Base-by-base conservation (phyloP, 2,888 invertebrate species). In the Drosophila borborema region DNA sequence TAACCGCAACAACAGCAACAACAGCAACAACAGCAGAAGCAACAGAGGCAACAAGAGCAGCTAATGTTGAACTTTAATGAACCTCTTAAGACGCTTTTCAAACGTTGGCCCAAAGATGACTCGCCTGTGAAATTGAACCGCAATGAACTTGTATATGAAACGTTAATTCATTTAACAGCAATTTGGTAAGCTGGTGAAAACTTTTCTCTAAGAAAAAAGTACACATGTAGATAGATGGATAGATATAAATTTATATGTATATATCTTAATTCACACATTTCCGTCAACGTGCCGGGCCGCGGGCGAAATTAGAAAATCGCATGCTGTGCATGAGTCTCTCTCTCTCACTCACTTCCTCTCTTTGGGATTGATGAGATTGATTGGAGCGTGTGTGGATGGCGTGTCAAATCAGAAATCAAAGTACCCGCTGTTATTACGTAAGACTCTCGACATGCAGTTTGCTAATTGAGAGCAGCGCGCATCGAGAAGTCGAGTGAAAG, bases 181-280 rank as follows among this genome's bases (percentile, higher is more conserved):
- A 55, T 51, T 62, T 65, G 59, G 34, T 51, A 8, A 46, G 75
- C 31, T 34, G 62, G 85, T 71, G 87, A 82, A 85, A 87, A 82
- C 69, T 72, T 62, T 64, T 54, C 71, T 45, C 55, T 7, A 18
- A 18, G 14, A 31, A 23, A 28, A 31, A 31, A 51, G n/a, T 18
- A 34, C n/a, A n/a, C 2, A 23, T 14, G 10, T 2, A 10, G 45
- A 20, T 20, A 4, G 14, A 46, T 46, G 4, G 48, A 48, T 31
- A 9, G 18, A 48, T 56, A 41, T 51, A 62, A 0, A n/a, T 12
- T 14, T 7, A 36, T 16, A 36, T 31, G 9, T 56, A 45, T n/a
- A 41, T 3, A 38, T 40, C 51, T 60, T 72, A 85, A 86, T 86
- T 85, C 80, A 85, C 88, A 88, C 83, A 81, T 83, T 88, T 88